Percentiles rank a stretch among this genome's conserved stretches.
These are phyloP conservation scores for Aphaenogaster ashmeadi DNA, from an alignment of 1,140 invertebrate species.

Conservation along the genomic window DNA sequence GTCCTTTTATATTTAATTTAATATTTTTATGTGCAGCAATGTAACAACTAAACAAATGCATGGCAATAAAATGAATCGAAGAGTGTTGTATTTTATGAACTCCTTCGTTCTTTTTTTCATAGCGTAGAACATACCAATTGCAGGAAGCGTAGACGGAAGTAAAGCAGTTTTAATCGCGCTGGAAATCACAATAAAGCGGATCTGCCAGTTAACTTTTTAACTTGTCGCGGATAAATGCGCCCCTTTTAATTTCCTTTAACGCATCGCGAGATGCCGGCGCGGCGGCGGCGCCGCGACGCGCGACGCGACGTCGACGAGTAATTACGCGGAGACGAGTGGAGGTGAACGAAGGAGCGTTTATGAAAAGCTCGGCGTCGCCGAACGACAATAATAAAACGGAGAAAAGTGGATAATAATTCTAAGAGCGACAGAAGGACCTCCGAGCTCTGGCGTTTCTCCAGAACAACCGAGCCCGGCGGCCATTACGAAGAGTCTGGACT, in stretches of 20 bases:
- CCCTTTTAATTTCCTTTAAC: constrained; percentile 61
- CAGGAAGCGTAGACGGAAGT: constrained; percentile 1
- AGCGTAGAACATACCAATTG: constrained; percentile 4
- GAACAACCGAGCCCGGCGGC: constrained; percentile 40
- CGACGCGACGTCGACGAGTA: constrained; percentile 42
- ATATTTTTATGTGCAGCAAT: background rate
- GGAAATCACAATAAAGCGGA: constrained; percentile 58
- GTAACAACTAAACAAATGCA: background rate
- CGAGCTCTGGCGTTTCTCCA: constrained; percentile 54
- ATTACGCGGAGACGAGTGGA: constrained; percentile 44
- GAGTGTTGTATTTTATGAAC: background rate
- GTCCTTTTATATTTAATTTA: too few relatives aligned
- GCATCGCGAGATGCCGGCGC: constrained; percentile 31
- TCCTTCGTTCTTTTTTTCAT: background rate
- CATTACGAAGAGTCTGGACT: constrained; percentile 43
- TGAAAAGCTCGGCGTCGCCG: constrained; percentile 49
- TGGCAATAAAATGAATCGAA: constrained; percentile 13
- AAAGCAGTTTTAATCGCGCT: constrained; percentile 33
- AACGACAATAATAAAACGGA: constrained; percentile 61
- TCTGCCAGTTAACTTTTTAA: constrained; percentile 54
- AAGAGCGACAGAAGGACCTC: constrained; percentile 48
- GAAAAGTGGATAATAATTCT: constrained; percentile 63
- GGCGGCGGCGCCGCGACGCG: constrained; percentile 19
- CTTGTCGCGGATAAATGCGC: constrained; percentile 44
- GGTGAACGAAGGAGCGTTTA: constrained; percentile 34